Conservation (phyloP, 2,888 invertebrate genomes). For the Acanthosoma haemorrhoidale region DNA sequence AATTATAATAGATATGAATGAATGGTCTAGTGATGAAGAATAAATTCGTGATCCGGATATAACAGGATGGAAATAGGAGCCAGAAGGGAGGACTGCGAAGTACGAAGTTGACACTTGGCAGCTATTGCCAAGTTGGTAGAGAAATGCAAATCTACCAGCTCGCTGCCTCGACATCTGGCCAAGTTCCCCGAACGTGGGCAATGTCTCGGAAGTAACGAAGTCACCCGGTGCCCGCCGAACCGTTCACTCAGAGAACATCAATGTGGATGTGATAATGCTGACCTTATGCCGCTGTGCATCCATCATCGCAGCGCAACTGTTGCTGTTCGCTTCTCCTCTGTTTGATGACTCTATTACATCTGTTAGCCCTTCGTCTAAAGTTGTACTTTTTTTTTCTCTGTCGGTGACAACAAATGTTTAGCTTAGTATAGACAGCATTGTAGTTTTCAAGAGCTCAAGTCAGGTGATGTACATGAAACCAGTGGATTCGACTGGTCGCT, state of each 20-base stretch:
- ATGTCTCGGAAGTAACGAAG: constrained; percentile 18
- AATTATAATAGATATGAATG: no score
- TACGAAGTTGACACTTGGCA: no score
- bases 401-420: neutral
- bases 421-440: no score
- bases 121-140: no score
- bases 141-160: neutral
- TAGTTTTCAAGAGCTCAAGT: neutral
- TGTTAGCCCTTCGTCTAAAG: neutral
- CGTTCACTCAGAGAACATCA: constrained; percentile 9
- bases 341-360: constrained; percentile 23
- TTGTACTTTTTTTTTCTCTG: no score
- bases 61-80: no score
- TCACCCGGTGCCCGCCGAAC: neutral
- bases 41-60: no score
- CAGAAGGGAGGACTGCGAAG: no score
- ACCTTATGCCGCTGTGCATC: constrained; percentile 37
- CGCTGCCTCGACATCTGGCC: neutral
- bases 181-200: neutral
- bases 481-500: neutral
- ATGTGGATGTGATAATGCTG: constrained; percentile 35
- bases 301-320: constrained; percentile 34
- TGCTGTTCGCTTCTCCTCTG: constrained; percentile 25
- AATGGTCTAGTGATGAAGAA: no score
- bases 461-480: neutral